Evolutionary conservation across 2,888 invertebrate genomes (phyloP).

Genomic region (Cephus nigrinus): DNA sequence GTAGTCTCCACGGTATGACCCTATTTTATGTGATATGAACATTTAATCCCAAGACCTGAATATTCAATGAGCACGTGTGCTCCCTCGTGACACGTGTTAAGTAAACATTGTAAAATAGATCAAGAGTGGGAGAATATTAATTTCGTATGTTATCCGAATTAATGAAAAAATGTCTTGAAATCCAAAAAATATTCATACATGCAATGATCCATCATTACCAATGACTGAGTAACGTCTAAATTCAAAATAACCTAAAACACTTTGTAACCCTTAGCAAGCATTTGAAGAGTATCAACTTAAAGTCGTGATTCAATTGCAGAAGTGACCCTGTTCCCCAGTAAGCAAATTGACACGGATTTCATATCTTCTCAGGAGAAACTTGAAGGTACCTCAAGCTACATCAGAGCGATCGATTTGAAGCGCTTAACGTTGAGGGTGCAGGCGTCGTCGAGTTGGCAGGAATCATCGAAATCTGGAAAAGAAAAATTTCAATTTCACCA

Average conservation of each 20-base stretch:
- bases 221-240: neutral
- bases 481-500: neutral
- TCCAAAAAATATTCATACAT: neutral
- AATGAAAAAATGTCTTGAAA: neutral
- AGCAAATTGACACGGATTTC: neutral
- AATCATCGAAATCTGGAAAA: neutral
- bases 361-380: neutral
- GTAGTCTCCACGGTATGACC: neutral
- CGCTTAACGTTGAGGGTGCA: neutral
- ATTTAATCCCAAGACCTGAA: neutral
- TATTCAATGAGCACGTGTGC: neutral
- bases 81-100: neutral
- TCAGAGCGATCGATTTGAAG: neutral
- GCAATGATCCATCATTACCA: neutral
- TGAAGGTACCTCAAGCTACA: neutral
- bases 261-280: neutral
- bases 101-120: neutral
- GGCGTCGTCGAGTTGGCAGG: neutral
- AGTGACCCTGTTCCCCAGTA: neutral
- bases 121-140: neutral
- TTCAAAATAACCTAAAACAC: neutral
- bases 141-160: neutral
- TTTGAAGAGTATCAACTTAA: neutral
- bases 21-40: neutral
- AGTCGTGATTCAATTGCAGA: neutral